phyloP scores from a whole-genome alignment of 2,113 vertebrate genomes.

The Lepidothrix coronata region DNA sequence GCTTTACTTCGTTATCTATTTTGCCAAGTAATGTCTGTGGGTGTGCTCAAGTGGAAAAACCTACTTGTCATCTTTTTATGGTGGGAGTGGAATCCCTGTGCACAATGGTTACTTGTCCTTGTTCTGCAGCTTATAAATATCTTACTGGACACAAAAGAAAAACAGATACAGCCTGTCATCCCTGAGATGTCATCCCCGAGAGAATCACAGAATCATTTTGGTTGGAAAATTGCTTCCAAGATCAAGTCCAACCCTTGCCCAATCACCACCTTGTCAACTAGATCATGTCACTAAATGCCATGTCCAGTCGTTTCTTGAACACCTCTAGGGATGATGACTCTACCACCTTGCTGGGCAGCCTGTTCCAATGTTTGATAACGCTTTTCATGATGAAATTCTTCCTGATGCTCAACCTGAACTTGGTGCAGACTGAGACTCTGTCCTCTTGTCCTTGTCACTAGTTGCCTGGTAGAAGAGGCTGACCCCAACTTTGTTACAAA shows the following conservation, averaged over 20 bases:
- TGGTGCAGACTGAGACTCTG: not conserved
- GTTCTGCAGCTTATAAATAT: not conserved
- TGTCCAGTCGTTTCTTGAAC: not conserved
- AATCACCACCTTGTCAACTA: not conserved
- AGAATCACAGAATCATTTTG: not conserved
- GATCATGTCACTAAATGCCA: not conserved
- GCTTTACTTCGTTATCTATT: constrained; percentile 1
- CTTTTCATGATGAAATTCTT: not conserved
- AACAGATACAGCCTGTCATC: not conserved
- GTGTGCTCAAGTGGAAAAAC: constrained; percentile 29
- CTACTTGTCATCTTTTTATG: not conserved
- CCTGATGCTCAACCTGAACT: not conserved
- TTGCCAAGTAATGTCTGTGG: not conserved
- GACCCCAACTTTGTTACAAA: not conserved
- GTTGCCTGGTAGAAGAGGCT: not conserved
- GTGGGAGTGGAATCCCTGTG: not conserved
- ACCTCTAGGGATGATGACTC: not conserved
- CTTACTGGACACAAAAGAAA: not conserved
- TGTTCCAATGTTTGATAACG: not conserved
- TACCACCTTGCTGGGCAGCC: too few species aligned
- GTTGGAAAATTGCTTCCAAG: not conserved
- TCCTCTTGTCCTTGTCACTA: not conserved
- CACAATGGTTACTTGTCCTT: not conserved
- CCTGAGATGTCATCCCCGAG: not conserved
- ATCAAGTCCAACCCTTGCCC: not conserved